These are phyloP conservation scores for Aplidium turbinatum DNA, from an alignment of 23 tunicate species.

Conservation along the genomic window DNA sequence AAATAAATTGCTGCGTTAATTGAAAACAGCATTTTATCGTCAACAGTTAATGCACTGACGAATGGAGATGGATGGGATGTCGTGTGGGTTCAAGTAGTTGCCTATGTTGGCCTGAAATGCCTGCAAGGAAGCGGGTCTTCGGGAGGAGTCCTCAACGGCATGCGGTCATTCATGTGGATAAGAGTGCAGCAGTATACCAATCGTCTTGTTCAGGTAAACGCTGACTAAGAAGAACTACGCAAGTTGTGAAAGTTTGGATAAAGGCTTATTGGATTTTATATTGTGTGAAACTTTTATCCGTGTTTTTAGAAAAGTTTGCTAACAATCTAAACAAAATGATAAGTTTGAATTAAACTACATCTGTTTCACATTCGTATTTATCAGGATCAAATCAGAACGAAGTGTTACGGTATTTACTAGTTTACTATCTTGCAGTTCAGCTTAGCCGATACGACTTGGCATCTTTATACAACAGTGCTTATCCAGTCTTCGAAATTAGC, in stretches of 20 bases:
- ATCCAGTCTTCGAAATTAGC: no score
- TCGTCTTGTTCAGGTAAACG: slow-evolving; percentile 61
- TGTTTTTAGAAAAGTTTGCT: no score
- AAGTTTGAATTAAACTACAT: no score
- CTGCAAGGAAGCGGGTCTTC: slow-evolving; percentile 80
- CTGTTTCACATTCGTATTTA: no score
- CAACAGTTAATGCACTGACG: slow-evolving; percentile 69
- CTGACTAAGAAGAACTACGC: neutral
- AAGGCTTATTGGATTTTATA: neutral
- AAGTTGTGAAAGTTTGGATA: neutral
- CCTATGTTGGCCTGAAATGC: slow-evolving; percentile 56
- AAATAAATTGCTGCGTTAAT: no score
- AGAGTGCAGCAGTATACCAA: slow-evolving; percentile 86
- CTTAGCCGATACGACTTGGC: no score
- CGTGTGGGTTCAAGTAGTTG: slow-evolving; percentile 51
- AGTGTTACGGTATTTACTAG: neutral
- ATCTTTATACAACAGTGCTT: no score
- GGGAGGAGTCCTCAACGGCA: slow-evolving; percentile 67
- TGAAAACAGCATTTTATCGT: neutral
- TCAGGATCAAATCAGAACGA: neutral
- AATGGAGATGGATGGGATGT: slow-evolving; percentile 45
- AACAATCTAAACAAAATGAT: no score
- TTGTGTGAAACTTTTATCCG: neutral
- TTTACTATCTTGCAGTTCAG: no score
- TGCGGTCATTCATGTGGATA: slow-evolving; percentile 74